Conservation (phyloP, 1,140 invertebrate genomes). For the Ylistrum balloti region DNA sequence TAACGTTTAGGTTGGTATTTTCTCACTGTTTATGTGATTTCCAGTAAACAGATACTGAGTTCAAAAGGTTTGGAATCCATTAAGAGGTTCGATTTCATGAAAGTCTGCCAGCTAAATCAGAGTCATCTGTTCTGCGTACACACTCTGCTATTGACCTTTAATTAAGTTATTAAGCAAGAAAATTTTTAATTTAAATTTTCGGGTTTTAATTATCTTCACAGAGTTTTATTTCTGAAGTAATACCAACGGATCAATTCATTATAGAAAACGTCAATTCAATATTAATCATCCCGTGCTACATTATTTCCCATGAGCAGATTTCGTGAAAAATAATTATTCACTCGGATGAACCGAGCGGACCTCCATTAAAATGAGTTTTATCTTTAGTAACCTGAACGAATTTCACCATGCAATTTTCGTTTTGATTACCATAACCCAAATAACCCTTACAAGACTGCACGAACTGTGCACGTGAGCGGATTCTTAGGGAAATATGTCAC, state of each 20-base stretch:
- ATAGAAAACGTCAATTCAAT: background rate
- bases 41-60: no score
- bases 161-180: background rate
- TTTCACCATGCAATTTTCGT: slow-evolving; percentile 10
- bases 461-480: background rate
- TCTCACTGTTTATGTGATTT: no score
- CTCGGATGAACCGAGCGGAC: background rate
- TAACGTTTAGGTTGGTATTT: no score
- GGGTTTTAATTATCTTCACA: background rate
- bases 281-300: background rate
- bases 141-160: background rate
- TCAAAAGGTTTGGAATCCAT: no score
- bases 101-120: no score
- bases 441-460: background rate
- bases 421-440: background rate
- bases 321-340: slow-evolving; percentile 21
- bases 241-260: background rate
- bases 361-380: slow-evolving; percentile 21
- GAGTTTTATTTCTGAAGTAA: background rate
- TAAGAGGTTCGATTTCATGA: no score
- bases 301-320: slow-evolving; percentile 22
- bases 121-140: background rate
- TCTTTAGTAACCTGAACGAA: slow-evolving; percentile 19
- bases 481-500: no score
- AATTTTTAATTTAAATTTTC: background rate